phyloP scores from a whole-genome alignment of 92 coral and sea anemone genomes.

The Epizoanthus rinbou region DNA sequence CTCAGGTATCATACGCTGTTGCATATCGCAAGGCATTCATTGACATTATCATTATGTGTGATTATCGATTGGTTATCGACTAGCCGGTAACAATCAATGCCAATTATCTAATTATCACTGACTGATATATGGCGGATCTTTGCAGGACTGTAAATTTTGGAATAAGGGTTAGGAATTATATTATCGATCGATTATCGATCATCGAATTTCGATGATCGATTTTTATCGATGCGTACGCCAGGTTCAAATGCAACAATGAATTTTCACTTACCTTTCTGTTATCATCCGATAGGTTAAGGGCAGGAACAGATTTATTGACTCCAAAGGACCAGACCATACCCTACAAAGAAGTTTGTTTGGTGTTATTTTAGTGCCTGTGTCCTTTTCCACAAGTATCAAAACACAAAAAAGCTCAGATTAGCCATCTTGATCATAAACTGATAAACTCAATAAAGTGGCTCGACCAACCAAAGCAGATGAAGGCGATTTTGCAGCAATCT shows the following conservation, averaged over 20 bases:
- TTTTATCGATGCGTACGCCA: background rate
- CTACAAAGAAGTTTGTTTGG: constrained; percentile 42
- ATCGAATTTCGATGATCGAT: too few relatives aligned
- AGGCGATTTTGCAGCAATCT: constrained; percentile 47
- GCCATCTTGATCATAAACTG: too few relatives aligned
- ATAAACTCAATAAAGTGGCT: background rate
- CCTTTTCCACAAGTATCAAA: background rate
- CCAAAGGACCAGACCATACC: constrained; percentile 97
- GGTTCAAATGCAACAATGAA: background rate
- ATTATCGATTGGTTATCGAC: too few relatives aligned
- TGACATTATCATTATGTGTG: too few relatives aligned
- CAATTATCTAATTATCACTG: too few relatives aligned
- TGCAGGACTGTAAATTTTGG: too few relatives aligned
- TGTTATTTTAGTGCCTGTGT: background rate
- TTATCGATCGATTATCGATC: too few relatives aligned
- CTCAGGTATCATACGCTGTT: too few relatives aligned
- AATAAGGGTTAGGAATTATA: too few relatives aligned
- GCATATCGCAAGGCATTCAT: too few relatives aligned
- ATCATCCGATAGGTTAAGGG: constrained; percentile 86
- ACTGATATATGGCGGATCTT: too few relatives aligned
- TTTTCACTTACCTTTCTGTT: constrained; percentile 71
- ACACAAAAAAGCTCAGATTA: background rate
- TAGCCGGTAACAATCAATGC: too few relatives aligned
- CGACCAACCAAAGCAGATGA: constrained; percentile 74
- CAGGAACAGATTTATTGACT: constrained; percentile 79